A percentile compares a stretch with the other conserved stretches of the same genome.
These are phyloP conservation scores for Uloborus plumipes DNA, from an alignment of 2,888 invertebrate genomes.

Conservation along the genomic window DNA sequence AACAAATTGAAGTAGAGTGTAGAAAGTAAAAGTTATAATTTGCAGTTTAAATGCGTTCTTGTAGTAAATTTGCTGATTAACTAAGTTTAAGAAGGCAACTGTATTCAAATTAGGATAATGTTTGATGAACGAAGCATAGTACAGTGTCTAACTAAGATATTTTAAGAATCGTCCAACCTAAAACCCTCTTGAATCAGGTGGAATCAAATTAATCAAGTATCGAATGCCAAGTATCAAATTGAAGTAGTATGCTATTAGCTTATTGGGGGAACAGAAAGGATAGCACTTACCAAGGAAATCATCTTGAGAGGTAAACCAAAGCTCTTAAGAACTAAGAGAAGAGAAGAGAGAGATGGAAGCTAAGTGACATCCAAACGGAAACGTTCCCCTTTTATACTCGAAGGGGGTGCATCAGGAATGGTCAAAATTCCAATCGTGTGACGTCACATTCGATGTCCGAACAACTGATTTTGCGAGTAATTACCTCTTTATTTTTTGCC, in stretches of 20 bases:
- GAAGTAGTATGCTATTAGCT: not conserved
- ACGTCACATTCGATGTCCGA: conserved; percentile 40
- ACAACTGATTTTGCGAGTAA: conserved; percentile 27
- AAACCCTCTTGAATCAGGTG: not conserved
- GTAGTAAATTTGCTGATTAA: too few relatives aligned
- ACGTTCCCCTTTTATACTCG: conserved; percentile 43
- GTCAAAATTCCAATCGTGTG: conserved; percentile 23
- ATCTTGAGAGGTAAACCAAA: conserved; percentile 13
- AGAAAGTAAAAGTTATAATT: too few relatives aligned
- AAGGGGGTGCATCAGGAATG: conserved; percentile 36
- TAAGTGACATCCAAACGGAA: conserved; percentile 25
- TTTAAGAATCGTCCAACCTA: too few relatives aligned
- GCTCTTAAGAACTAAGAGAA: conserved; percentile 6
- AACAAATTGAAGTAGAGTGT: not conserved
- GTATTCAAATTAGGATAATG: too few relatives aligned
- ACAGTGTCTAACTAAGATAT: too few relatives aligned
- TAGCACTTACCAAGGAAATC: conserved; percentile 51
- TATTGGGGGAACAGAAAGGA: not conserved
- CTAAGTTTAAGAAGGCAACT: too few relatives aligned
- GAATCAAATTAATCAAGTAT: too few relatives aligned
- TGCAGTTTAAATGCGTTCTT: too few relatives aligned
- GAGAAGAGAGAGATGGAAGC: conserved; percentile 27
- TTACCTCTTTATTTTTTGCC: conserved; percentile 57
- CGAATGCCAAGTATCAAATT: not conserved
- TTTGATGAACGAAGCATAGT: too few relatives aligned